These are phyloP conservation scores for Zeugodacus cucurbitae DNA, from an alignment of 1,140 invertebrate species.

Conservation along the genomic window DNA sequence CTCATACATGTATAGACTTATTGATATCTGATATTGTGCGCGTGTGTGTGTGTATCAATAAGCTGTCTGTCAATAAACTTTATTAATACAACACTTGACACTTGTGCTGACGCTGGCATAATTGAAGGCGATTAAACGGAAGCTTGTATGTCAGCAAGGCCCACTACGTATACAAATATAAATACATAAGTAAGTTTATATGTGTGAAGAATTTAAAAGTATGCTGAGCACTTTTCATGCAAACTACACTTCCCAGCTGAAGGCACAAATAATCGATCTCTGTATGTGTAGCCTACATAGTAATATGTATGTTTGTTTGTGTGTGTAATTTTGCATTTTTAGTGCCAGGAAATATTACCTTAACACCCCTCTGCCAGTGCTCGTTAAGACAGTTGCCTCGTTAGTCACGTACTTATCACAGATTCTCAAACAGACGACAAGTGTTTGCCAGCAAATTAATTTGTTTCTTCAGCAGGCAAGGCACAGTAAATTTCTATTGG, in stretches of 20 bases:
- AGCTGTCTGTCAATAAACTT: constrained; percentile 34
- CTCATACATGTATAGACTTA: background rate
- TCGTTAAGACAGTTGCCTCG: background rate
- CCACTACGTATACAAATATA: background rate
- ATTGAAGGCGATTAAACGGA: background rate
- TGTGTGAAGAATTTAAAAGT: background rate
- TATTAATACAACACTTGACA: constrained; percentile 28
- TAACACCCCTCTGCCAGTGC: background rate
- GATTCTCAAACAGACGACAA: background rate
- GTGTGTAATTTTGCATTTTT: background rate
- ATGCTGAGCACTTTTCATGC: no score
- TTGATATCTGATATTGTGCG: background rate
- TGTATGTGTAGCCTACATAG: background rate
- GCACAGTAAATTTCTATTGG: no score
- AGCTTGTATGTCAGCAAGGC: background rate
- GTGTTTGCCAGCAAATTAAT: background rate
- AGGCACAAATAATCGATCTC: background rate
- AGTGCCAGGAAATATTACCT: background rate
- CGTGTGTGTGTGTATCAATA: background rate
- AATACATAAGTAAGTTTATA: background rate
- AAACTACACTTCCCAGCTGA: background rate
- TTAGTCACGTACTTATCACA: constrained; percentile 29
- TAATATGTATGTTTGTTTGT: background rate
- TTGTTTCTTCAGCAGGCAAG: background rate
- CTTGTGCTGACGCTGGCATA: background rate